Base-by-base conservation (phyloP, 2,113 vertebrate species). In the Cygnus atratus region DNA sequence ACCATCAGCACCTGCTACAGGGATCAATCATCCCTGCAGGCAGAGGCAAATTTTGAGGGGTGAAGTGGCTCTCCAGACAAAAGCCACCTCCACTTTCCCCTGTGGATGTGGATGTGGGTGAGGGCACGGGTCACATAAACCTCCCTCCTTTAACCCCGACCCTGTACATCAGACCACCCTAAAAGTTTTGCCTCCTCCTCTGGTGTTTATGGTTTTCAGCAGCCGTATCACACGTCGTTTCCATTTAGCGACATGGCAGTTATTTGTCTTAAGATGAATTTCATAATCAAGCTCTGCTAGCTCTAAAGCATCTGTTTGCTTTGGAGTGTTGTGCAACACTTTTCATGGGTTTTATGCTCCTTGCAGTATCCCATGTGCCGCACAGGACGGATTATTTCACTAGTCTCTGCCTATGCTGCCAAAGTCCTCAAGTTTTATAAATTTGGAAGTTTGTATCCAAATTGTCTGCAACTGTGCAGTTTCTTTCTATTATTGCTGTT, bases 301-400 rank as follows among this genome's bases (percentile, higher is more conserved):
- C 84, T 86, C n/a, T 44, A 80, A 73, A 88, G 81, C 87, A 66
- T 75, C 89, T 93, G 84, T 35, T 63, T 8, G 44, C 74, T 79
- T 58, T n/a, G 46, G 76, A 74, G 70, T 4, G 29, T 86, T 88
- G 67, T 67, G 86, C 72, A 93, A 82, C 17, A 22, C 3, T 89
- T 65, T 5, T 65, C 87, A 81, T 18, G 66, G 54, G 24, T 75
- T 91, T 87, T 65, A 61, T 24, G 50, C 61, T 93, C 9, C 0
- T 67, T 55, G 75, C 75, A 67, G 31, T 0, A 22, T 59, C 86
- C 65, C 66, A 12, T 33, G 16, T 87, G 93, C 89, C 79, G 57
- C 8, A 2, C 26, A 35, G 52, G 62, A 72, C 57, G 66, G 6
- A 75, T 68, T 79, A 72, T 71, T 88, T 82, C 89, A 76, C 48